phyloP scores from a whole-genome alignment of 2,113 vertebrate genomes.

The Chamaetylas fuelleborni region DNA sequence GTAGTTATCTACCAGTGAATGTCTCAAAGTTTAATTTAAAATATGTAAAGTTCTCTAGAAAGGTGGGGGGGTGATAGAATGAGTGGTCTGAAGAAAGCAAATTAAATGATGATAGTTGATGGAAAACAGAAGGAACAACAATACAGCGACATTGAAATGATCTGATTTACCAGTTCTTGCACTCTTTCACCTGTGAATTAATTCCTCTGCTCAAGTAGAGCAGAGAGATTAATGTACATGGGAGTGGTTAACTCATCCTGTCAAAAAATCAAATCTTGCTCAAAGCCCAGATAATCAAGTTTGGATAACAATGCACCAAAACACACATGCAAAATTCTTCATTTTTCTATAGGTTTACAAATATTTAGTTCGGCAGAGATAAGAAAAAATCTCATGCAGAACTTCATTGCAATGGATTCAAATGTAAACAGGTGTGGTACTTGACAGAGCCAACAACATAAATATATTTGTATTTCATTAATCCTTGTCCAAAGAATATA shows the following conservation, averaged over 20 bases:
- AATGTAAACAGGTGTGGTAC: background rate
- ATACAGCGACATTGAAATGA: background rate
- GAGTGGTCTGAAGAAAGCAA: background rate
- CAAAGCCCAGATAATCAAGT: background rate
- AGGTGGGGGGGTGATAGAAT: background rate
- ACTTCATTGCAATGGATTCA: background rate
- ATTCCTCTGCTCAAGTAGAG: background rate
- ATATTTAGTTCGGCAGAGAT: background rate
- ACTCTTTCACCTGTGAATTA: background rate
- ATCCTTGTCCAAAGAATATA: background rate
- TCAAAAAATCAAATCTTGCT: background rate
- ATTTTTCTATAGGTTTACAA: background rate
- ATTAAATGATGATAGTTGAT: background rate
- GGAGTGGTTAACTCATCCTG: background rate
- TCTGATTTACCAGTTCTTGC: background rate
- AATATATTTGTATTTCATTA: background rate
- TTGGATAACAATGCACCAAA: background rate
- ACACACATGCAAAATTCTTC: background rate
- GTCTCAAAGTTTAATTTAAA: background rate
- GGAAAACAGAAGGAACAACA: background rate
- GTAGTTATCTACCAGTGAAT: background rate
- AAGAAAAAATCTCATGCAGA: background rate
- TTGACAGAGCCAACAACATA: background rate
- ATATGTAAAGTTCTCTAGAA: background rate
- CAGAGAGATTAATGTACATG: background rate